Conservation (phyloP, 2,888 invertebrate species). For the Drosophila hamatofila region DNA sequence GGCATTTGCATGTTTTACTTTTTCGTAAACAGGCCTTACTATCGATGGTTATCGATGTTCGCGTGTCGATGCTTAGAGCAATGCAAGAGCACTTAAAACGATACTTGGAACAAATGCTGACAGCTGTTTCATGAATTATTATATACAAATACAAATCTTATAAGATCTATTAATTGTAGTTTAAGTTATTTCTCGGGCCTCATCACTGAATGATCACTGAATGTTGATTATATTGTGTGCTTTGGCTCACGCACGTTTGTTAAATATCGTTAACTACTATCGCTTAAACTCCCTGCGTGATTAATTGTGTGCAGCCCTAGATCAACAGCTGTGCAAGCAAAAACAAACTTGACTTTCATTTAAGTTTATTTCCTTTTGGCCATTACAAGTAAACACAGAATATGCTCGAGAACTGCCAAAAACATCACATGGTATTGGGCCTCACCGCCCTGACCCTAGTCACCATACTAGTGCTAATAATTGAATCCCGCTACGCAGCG, state of each 20-base stretch:
- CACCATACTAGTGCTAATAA: slow-evolving; percentile 92
- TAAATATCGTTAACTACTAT: not conserved
- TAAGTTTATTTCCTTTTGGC: slow-evolving; percentile 9
- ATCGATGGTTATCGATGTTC: slow-evolving; percentile 50
- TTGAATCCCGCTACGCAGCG: slow-evolving; percentile 89
- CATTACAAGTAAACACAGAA: slow-evolving; percentile 1
- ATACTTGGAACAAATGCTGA: not conserved
- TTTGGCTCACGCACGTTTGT: not conserved
- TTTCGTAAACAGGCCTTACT: slow-evolving; percentile 68
- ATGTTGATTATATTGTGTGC: too few species aligned
- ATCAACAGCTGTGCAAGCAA: slow-evolving; percentile 30
- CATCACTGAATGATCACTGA: not conserved
- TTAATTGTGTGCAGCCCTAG: slow-evolving; percentile 21
- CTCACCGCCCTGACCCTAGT: slow-evolving; percentile 91
- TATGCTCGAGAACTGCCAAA: slow-evolving; percentile 95
- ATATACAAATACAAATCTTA: not conserved
- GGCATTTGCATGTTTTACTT: slow-evolving; percentile 67
- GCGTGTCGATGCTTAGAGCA: slow-evolving; percentile 21
- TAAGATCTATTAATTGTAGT: not conserved
- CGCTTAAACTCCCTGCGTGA: not conserved
- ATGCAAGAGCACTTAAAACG: slow-evolving; percentile 10
- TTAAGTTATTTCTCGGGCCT: not conserved
- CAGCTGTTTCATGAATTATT: not conserved
- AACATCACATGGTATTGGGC: slow-evolving; percentile 92
- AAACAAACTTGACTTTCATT: slow-evolving; percentile 21